phyloP scores from a whole-genome alignment of 2,113 vertebrate genomes.

The Dolichallabes microphthalmus region DNA sequence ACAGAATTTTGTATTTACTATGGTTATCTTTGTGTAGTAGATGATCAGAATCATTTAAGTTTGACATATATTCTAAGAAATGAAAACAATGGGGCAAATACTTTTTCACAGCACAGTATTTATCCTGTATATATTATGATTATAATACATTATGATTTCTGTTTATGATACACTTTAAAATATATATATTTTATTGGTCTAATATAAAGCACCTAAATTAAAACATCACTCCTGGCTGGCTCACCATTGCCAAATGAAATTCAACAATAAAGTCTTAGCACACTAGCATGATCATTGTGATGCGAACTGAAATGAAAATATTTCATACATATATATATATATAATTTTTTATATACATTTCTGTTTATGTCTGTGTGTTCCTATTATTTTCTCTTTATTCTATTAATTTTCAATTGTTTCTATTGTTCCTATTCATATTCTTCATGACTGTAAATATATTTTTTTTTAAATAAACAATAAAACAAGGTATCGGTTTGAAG shows the following conservation, averaged over 20 bases:
- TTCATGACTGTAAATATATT: background rate
- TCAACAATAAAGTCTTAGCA: background rate
- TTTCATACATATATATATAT: background rate
- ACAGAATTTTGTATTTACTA: no score
- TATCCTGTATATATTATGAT: background rate
- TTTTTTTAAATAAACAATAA: background rate
- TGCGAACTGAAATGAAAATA: background rate
- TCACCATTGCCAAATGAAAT: background rate
- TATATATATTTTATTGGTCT: background rate
- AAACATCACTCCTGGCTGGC: background rate
- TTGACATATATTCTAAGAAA: no score
- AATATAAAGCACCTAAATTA: background rate
- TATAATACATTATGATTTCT: no score
- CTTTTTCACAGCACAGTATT: background rate
- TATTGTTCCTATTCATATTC: background rate
- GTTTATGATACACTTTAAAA: no score
- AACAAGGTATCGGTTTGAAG: background rate
- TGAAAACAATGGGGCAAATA: no score
- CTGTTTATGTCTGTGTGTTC: background rate
- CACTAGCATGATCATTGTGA: background rate
- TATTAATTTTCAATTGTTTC: background rate
- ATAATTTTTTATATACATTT: background rate
- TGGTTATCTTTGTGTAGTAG: no score
- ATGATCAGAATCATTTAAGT: no score
- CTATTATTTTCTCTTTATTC: background rate